phyloP scores from a whole-genome alignment of 37 sponge, comb jelly and placozoan species.

The Hormiphora californensis region DNA sequence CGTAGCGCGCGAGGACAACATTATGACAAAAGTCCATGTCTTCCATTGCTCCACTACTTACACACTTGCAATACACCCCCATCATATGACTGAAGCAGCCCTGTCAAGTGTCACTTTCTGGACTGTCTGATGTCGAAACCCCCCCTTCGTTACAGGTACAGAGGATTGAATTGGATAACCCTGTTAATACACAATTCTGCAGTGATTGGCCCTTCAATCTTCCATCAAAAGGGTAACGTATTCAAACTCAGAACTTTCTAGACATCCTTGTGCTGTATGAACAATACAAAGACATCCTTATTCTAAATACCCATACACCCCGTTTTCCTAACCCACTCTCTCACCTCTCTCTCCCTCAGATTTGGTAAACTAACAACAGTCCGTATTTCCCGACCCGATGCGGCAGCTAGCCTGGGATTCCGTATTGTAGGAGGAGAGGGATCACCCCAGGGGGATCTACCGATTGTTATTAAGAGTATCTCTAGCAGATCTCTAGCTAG shows the following conservation, averaged over 20 bases:
- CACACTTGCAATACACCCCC: no score
- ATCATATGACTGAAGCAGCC: no score
- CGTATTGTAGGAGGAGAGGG: slow-evolving; percentile 20
- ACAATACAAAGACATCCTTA: no score
- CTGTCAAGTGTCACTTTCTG: no score
- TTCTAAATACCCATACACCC: no score
- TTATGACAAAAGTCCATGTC: background rate
- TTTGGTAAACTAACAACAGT: slow-evolving; percentile 32
- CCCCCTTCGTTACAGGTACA: background rate
- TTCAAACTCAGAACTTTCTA: no score
- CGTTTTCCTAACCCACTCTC: no score
- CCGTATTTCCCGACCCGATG: background rate
- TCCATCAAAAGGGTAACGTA: slow-evolving; percentile 5
- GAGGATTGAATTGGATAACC: slow-evolving; percentile 41
- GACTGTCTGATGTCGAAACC: background rate
- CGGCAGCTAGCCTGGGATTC: slow-evolving; percentile 13
- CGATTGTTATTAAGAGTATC: slow-evolving; percentile 29
- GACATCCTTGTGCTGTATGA: no score
- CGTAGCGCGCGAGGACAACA: background rate
- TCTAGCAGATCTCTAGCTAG: slow-evolving; percentile 35
- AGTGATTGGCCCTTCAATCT: slow-evolving; percentile 48
- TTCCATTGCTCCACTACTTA: no score
- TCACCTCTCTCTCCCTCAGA: background rate
- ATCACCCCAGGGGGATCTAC: slow-evolving; percentile 38
- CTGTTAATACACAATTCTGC: slow-evolving; percentile 24